Conservation (phyloP, 2,113 vertebrate genomes). For the Pygathrix nemaeus region DNA sequence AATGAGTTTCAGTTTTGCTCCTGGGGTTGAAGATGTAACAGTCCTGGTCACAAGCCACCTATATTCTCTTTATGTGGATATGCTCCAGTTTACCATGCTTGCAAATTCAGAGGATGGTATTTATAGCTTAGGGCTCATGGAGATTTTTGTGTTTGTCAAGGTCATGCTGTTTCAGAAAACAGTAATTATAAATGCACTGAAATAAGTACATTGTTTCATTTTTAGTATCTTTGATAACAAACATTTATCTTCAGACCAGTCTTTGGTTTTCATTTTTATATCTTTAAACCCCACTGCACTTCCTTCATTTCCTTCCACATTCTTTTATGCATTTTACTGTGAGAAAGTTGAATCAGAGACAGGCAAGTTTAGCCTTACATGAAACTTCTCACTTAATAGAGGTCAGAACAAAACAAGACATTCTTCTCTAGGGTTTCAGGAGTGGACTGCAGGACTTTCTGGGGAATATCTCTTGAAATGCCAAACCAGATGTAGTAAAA, state of each 20-base stretch:
- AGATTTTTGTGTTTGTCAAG: neutral
- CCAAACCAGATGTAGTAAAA: constrained; percentile 82
- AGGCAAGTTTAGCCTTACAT: neutral
- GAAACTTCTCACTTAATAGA: constrained; percentile 60
- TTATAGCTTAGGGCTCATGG: neutral
- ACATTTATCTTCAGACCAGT: neutral
- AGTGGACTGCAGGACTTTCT: constrained; percentile 67
- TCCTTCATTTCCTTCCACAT: neutral
- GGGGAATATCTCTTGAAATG: constrained; percentile 81
- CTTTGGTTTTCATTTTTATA: neutral
- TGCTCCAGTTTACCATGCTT: neutral
- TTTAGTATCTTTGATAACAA: neutral
- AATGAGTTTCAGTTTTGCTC: neutral
- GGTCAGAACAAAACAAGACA: neutral
- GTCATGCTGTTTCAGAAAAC: neutral
- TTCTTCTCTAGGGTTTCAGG: constrained; percentile 65
- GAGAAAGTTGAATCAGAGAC: neutral
- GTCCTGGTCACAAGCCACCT: neutral
- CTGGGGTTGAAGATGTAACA: neutral
- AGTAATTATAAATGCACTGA: neutral
- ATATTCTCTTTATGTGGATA: neutral
- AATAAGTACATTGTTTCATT: neutral
- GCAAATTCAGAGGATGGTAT: accelerated
- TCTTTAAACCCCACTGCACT: neutral
- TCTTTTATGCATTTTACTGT: neutral